Evolutionary conservation across 2,113 vertebrate species (phyloP), one percentile per base, ranked within the genome.

Genomic region (Atherinomorus stipes): DNA sequence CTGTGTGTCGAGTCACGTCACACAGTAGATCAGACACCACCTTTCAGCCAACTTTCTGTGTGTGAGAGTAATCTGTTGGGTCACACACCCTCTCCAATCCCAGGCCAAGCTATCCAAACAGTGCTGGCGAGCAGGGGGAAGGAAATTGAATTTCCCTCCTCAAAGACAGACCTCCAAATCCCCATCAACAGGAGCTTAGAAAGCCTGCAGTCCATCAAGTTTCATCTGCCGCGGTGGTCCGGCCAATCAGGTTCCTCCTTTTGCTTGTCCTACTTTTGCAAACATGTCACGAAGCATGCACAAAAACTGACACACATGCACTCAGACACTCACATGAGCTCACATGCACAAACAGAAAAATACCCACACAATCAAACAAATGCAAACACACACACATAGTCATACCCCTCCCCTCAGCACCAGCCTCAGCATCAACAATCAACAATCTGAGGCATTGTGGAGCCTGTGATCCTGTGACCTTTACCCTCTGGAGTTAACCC

Each of bases 401-500:
- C 71, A 26, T 50, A 44, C 80, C 74, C 86, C 81, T 72, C 88
- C 73, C 78, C 78, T 78, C 61, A 40, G 70, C 26, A 47, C 82
- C 82, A 65, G 63, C 70, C 73, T 81, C 71, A 88, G 89, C 88
- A 86, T 91, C 91, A 91, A 92, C 91, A 92, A 90, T 92, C 90
- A 92, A 92, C 92, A 92, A 87, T 93, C 90, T 80, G 76, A 74
- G 80, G 89, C 85, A 91, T 92, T 92, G 89, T 92, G 89, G 87
- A 89, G 88, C 90, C 89, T 93, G 88, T 92, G 92, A 93, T 93
- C 92, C 88, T 88, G 84, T 77, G 83, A 90, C 90, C 90, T 86
- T 38, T 80, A 63, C 86, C 90, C 87, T 38, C 67, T 52, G 85
- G 88, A 83, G 89, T 89, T 92, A 90, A 93, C 92, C 91, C 71